Evolutionary conservation across 2,797 vertebrate species (phyloP).

Genomic region (Bucorvus abyssinicus): DNA sequence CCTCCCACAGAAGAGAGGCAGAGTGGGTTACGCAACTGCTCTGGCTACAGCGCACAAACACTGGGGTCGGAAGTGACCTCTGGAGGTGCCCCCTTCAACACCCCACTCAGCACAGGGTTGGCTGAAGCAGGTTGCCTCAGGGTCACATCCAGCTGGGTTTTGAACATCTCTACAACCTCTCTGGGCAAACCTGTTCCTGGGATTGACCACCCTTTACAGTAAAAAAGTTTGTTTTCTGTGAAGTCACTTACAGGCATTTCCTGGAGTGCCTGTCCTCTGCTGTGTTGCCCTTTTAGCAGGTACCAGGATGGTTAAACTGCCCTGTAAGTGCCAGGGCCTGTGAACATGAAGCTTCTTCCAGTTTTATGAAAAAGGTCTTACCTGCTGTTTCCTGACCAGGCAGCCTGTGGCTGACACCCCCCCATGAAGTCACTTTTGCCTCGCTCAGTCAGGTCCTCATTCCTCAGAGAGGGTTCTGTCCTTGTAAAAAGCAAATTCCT

Average conservation of each 20-base stretch:
- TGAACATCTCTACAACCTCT: neutral
- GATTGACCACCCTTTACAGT: neutral
- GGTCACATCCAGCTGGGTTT: neutral
- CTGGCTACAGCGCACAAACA: neutral
- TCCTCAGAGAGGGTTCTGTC: neutral
- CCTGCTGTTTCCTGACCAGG: neutral
- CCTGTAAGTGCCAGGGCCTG: neutral
- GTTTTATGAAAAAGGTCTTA: neutral
- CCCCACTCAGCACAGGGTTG: neutral
- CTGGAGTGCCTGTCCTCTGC: too few species aligned
- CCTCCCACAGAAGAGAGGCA: fast-evolving
- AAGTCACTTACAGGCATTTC: neutral
- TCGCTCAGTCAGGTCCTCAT: neutral
- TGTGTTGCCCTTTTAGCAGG: neutral
- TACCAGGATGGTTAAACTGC: neutral
- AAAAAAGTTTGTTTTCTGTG: neutral
- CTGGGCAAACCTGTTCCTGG: neutral
- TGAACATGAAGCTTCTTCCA: neutral
- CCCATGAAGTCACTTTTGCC: neutral
- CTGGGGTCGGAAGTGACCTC: neutral
- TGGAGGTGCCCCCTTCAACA: neutral
- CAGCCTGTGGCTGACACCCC: neutral
- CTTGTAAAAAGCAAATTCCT: neutral
- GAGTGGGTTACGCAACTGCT: neutral
- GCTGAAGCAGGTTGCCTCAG: neutral